phyloP scores from a whole-genome alignment of 1,140 invertebrate genomes.

The Dinothrombium tinctorium region DNA sequence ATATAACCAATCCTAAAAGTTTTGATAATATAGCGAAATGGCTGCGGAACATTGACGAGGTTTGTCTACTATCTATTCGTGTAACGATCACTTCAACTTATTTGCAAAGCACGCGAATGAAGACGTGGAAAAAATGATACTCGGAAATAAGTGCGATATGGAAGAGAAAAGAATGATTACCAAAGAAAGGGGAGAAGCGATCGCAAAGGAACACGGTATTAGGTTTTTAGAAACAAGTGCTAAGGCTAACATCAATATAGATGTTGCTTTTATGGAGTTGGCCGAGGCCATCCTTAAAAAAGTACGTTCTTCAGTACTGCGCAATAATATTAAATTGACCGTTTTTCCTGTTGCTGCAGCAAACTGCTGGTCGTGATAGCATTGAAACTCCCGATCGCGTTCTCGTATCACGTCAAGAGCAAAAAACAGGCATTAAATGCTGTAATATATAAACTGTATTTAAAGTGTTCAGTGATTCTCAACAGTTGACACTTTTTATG shows the following conservation, averaged over 20 bases:
- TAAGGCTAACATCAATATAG: conserved; percentile 93
- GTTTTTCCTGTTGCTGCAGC: neutral
- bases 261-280: conserved; percentile 84
- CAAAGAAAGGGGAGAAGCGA: conserved; percentile 63
- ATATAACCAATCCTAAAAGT: conserved; percentile 29
- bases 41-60: conserved; percentile 21
- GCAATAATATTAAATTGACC: neutral
- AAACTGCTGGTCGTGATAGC: neutral
- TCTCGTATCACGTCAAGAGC: neutral
- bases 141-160: conserved; percentile 99
- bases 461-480: too few species aligned
- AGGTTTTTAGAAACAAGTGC: conserved; percentile 97
- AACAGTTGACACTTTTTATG: too few species aligned
- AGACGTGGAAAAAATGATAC: conserved; percentile 98
- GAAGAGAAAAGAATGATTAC: conserved; percentile 82
- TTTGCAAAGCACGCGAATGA: conserved; percentile 75
- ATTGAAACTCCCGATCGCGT: conserved; percentile 1
- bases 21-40: conserved; percentile 31
- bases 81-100: conserved; percentile 8
- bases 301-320: conserved; percentile 11
- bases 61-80: conserved; percentile 4
- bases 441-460: too few species aligned
- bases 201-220: conserved; percentile 90
- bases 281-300: conserved; percentile 87
- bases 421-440: neutral